Percentiles rank a stretch among this genome's conserved stretches.
These are phyloP conservation scores for Zonitis immaculata DNA, from an alignment of 2,888 invertebrate species.

Conservation along the genomic window DNA sequence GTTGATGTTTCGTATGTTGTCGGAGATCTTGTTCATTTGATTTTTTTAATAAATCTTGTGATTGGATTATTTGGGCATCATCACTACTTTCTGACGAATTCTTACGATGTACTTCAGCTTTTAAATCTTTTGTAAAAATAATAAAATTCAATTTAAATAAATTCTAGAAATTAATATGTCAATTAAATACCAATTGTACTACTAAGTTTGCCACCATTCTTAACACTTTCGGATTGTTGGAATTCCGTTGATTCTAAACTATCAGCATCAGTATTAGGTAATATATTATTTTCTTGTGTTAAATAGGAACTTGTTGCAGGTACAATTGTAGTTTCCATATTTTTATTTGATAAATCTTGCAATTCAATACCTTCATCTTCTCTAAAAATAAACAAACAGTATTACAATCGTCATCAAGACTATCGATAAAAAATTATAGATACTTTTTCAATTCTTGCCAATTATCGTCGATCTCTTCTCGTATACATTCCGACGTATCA, in stretches of 20 bases:
- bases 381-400: constrained; percentile 47
- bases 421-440: not conserved
- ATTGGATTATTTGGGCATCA: constrained; percentile 53
- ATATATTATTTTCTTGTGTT: constrained; percentile 32
- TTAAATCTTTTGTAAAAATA: constrained; percentile 67
- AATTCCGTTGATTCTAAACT: constrained; percentile 48
- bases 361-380: constrained; percentile 81
- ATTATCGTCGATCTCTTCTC: constrained; percentile 44
- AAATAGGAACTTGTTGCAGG: constrained; percentile 29
- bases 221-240: constrained; percentile 35
- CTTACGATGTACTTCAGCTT: constrained; percentile 90
- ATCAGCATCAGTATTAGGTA: constrained; percentile 42
- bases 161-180: too few species aligned
- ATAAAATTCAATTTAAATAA: too few species aligned
- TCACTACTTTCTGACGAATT: constrained; percentile 86
- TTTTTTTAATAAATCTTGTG: constrained; percentile 23
- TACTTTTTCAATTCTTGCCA: constrained; percentile 48
- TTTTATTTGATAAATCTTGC: constrained; percentile 58
- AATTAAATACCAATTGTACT: constrained; percentile 45
- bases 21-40: not conserved
- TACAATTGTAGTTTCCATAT: constrained; percentile 36
- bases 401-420: not conserved
- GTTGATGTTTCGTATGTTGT: constrained; percentile 31
- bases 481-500: constrained; percentile 84
- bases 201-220: constrained; percentile 34